Conservation (phyloP, 1,140 invertebrate species). For the Drosophila ambigua region DNA sequence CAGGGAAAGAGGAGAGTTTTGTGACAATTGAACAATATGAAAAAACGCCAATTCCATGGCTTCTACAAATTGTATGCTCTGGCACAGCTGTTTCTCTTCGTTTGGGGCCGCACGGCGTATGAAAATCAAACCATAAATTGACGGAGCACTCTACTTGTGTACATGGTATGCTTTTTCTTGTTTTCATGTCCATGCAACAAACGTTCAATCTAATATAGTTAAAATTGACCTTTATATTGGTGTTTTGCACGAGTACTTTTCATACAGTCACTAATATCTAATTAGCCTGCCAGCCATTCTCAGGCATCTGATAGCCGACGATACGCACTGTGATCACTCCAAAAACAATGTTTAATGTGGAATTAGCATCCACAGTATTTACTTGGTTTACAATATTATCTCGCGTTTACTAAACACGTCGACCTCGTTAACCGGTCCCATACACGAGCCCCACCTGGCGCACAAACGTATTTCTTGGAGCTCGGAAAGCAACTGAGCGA, state of each 20-base stretch:
- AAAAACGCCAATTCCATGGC: neutral
- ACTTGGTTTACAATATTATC: constrained; percentile 40
- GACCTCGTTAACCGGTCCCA: constrained; percentile 55
- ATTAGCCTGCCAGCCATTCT: constrained; percentile 7
- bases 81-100: constrained; percentile 41
- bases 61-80: constrained; percentile 15
- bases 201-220: constrained; percentile 45
- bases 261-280: constrained; percentile 5
- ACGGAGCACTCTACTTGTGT: constrained; percentile 37
- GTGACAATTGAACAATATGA: too few relatives aligned
- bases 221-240: constrained; percentile 43
- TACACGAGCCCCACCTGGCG: constrained; percentile 24
- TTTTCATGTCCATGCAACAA: constrained; percentile 28
- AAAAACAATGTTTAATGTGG: neutral
- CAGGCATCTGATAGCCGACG: constrained; percentile 22
- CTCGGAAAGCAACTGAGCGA: constrained; percentile 39
- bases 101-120: constrained; percentile 49
- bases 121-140: constrained; percentile 43
- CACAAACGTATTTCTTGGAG: constrained; percentile 37
- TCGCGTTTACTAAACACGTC: constrained; percentile 49
- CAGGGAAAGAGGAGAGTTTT: too few relatives aligned
- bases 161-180: constrained; percentile 2
- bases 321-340: constrained; percentile 33
- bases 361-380: constrained; percentile 31
- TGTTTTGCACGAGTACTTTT: constrained; percentile 16